Base-by-base conservation (phyloP, 92 coral and sea anemone species). In the Actinernus sp. region DNA sequence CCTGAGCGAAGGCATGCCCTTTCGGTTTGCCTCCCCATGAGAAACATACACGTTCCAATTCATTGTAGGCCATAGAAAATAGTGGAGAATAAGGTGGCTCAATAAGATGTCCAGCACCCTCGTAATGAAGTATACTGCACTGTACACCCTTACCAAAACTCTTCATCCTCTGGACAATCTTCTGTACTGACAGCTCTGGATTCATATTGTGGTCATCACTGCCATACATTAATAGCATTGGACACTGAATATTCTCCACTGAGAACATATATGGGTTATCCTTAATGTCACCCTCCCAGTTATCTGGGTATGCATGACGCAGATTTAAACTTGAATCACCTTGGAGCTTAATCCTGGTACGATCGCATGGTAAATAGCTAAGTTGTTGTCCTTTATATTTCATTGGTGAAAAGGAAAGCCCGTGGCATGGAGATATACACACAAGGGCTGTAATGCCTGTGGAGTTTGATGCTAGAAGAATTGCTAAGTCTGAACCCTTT, bases 61-160 rank as follows among this genome's bases (percentile, higher is more conserved):
- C 64, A 24, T 66, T 52, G 43, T 66, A 87, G 1, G 85, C 59
- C 41, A 55, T 75, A 20, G 12, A 31, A 20, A 63, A 65, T 16
- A 11, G 81, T 11, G 88, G 88, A 24, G 61, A 28, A 39, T 52
- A 81, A 10, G 93, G 93, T 3, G 93, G 93, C 53, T 87, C 88
- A 47, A 87, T 81, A 0, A 87, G 58, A 34, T 87, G 93, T 14
- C 93, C 93, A 46, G 93, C 73, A 48, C 83, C 79, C 4, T 82
- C 78, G 61, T 81, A 87, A 55, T 76, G 65, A 32, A 75, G 24
- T 5, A 75, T n/a, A n/a, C n/a, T n/a, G n/a, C n/a, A n/a, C n/a
- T n/a, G n/a, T n/a, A n/a, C n/a, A n/a, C 41, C 78, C 58, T 87
- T 87, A 48, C 81, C 72, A 49, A 61, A 64, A 3, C 40, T 55